Conservation (phyloP, 2,113 vertebrate genomes). For the Syngnathus typhle region DNA sequence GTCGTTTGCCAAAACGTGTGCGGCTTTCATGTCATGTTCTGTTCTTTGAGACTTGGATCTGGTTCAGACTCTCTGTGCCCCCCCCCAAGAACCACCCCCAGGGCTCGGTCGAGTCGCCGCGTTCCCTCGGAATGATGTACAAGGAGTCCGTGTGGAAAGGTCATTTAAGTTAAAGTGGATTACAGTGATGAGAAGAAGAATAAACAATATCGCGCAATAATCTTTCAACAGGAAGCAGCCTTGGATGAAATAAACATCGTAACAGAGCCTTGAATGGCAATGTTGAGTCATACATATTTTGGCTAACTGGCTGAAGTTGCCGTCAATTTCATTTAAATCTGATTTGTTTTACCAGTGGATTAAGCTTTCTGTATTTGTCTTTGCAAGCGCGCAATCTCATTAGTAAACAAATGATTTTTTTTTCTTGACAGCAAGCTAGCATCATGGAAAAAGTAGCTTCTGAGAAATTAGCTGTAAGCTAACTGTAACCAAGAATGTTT, state of each 20-base stretch:
- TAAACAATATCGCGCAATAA: slow-evolving; percentile 30
- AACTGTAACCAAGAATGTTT: too few relatives aligned
- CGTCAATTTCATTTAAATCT: slow-evolving; percentile 3
- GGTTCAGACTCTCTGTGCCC: slow-evolving; percentile 37
- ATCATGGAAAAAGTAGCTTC: not conserved
- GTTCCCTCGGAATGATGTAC: slow-evolving; percentile 48
- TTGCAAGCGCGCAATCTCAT: not conserved
- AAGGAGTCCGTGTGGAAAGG: slow-evolving; percentile 45
- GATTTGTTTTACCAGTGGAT: slow-evolving; percentile 3
- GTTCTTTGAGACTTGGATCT: slow-evolving; percentile 57
- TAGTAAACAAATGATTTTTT: not conserved
- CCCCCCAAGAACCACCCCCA: slow-evolving; percentile 38
- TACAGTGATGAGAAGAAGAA: slow-evolving; percentile 28
- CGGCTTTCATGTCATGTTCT: slow-evolving; percentile 51
- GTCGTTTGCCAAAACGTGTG: slow-evolving; percentile 54
- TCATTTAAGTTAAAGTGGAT: slow-evolving; percentile 43
- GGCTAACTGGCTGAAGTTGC: not conserved
- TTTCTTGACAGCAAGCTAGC: not conserved
- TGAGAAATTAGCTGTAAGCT: not conserved
- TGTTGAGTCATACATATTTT: slow-evolving; percentile 13
- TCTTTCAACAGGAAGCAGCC: slow-evolving; percentile 32
- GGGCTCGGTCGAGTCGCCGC: slow-evolving; percentile 37
- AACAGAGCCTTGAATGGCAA: slow-evolving; percentile 12
- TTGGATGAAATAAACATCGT: slow-evolving; percentile 34
- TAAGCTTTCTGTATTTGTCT: not conserved